These are phyloP conservation scores for Paramormyrops kingsleyae DNA, from an alignment of 2,113 vertebrate genomes.

Conservation along the genomic window DNA sequence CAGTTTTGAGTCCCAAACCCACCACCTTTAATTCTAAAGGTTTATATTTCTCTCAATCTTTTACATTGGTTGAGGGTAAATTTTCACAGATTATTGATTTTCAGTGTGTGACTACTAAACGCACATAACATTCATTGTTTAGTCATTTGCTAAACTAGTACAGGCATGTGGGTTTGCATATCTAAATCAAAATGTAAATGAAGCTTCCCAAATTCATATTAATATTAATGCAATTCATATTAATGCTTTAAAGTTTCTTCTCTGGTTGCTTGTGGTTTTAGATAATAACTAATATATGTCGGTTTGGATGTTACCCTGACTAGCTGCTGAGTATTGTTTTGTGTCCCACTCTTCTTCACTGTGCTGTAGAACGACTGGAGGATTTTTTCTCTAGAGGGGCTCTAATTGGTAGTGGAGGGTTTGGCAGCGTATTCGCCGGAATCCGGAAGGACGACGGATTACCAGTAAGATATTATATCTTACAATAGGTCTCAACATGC, in stretches of 20 bases:
- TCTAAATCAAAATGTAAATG: background rate
- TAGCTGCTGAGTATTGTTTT: background rate
- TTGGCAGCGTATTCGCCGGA: too few relatives aligned
- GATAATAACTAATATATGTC: background rate
- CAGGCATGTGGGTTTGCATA: background rate
- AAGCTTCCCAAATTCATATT: background rate
- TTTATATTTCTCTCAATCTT: background rate
- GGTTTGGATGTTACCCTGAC: conserved; percentile 26
- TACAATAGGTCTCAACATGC: too few relatives aligned
- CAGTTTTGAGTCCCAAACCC: background rate
- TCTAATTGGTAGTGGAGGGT: too few relatives aligned
- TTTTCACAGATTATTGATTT: background rate
- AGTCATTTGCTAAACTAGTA: background rate
- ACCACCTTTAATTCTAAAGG: background rate
- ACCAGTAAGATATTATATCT: too few relatives aligned
- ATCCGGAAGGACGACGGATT: too few relatives aligned
- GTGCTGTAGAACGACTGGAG: background rate
- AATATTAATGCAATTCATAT: too few relatives aligned
- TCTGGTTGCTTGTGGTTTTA: background rate
- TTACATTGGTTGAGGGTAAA: background rate
- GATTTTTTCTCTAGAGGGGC: too few relatives aligned
- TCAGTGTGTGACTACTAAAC: background rate
- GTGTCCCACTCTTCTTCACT: background rate
- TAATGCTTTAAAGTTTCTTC: background rate
- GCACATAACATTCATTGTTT: background rate